Evolutionary conservation across 2,113 vertebrate species (phyloP), one percentile per base, ranked within the genome.

Genomic region (Manacus vitellinus): DNA sequence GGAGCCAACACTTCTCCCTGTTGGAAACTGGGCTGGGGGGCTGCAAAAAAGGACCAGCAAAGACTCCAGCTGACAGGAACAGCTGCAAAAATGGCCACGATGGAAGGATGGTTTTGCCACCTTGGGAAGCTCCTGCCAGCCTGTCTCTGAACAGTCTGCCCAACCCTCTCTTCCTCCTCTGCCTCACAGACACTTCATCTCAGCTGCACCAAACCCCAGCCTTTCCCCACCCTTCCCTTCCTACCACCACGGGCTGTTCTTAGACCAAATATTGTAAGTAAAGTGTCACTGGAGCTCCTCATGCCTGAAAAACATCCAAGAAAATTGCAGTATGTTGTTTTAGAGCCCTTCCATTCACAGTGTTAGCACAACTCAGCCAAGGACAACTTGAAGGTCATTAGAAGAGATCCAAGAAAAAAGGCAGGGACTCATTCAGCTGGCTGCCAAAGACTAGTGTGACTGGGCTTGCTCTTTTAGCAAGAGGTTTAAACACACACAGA

Each of bases 331-430:
- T 1, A 31, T 4, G 3, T 9, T 49, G 58, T 46, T 86, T 85
- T 39, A 73, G 56, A 95, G 68, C 73, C 14, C n/a, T 62, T 80
- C 51, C 68, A 77, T 54, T 74, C 79, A 56, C 54, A 62, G 12
- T 54, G 23, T 27, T 10, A 54, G 54, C n/a, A 58, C 39, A 21
- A 66, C 16, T 59, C 39, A 71, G 35, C 35, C 82, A 95, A 95
- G 82, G 88, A 84, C 85, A 93, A 56, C 65, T 19, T 78, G 75
- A 89, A 93, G 88, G 92, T 88, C 85, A 81, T 70, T 14, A 85
- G 59, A 79, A 66, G 8, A 88, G 62, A 73, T 46, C 35, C 55
- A 71, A 41, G 56, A 25, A 37, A 47, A 71, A 55, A 88, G 20
- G 43, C 39, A 56, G 56, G 31, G 61, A 41, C 28, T 82, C 47